phyloP scores from a whole-genome alignment of 2,888 invertebrate genomes.

The Nomada hirtipes region DNA sequence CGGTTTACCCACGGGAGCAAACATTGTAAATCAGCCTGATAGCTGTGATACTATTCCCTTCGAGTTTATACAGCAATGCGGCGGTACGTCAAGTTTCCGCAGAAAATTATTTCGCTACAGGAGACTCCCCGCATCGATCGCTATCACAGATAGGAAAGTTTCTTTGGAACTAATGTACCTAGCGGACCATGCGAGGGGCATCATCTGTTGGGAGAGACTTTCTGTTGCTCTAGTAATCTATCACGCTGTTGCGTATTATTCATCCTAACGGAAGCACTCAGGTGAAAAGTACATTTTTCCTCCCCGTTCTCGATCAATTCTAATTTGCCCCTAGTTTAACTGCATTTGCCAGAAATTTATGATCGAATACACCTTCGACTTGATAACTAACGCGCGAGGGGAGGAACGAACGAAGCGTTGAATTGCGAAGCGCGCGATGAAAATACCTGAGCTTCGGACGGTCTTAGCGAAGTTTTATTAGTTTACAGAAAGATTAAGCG shows the following conservation, averaged over 20 bases:
- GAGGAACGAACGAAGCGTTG: conserved; percentile 9
- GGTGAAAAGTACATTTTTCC: too few relatives aligned
- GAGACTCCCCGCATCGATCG: conserved; percentile 16
- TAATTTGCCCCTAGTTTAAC: background rate
- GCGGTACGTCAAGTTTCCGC: conserved; percentile 31
- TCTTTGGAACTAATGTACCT: background rate
- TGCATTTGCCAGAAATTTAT: background rate
- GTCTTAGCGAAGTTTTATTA: conserved; percentile 79
- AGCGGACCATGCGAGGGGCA: background rate
- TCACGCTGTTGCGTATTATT: too few relatives aligned
- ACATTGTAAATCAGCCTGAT: conserved; percentile 56
- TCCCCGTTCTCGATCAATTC: too few relatives aligned
- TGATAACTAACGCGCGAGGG: conserved; percentile 7
- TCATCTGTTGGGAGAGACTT: background rate
- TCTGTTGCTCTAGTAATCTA: too few relatives aligned
- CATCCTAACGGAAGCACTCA: too few relatives aligned
- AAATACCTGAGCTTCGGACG: conserved; percentile 58
- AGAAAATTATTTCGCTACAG: conserved; percentile 43
- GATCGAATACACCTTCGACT: conserved; percentile 22
- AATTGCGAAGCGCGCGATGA: conserved; percentile 27
- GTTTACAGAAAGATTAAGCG: conserved; percentile 76
- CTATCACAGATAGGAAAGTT: conserved; percentile 16
- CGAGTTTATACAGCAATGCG: conserved; percentile 37
- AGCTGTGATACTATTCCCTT: conserved; percentile 27
- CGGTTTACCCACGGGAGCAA: conserved; percentile 51